A percentile compares a stretch with the other conserved stretches of the same genome.
Conservation (phyloP, 37 sponge, comb jelly and placozoan species). For the Eunapius fragilis region DNA sequence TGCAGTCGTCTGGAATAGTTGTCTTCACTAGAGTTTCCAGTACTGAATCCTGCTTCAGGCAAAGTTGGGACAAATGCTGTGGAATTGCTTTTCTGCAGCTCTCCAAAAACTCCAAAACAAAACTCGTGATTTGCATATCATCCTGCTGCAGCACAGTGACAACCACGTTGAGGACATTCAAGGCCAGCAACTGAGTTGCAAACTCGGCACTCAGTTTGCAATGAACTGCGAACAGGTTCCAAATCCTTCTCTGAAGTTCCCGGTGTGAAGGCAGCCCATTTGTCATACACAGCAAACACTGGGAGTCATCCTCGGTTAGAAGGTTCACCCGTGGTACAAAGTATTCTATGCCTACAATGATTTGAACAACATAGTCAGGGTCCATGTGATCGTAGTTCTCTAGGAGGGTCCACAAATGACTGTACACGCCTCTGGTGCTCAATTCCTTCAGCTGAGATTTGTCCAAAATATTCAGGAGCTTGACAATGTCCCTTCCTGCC, state of each 20-base stretch:
- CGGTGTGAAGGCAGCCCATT: slow-evolving; percentile 21
- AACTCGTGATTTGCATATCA: neutral
- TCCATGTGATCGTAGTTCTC: slow-evolving; percentile 17
- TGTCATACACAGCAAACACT: slow-evolving; percentile 33
- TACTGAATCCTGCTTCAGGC: neutral
- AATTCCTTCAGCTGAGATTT: slow-evolving; percentile 39
- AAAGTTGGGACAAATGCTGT: neutral
- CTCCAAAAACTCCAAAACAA: slow-evolving; percentile 14
- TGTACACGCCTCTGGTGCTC: slow-evolving; percentile 28
- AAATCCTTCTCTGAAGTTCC: slow-evolving; percentile 41
- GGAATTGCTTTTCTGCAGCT: slow-evolving; percentile 6
- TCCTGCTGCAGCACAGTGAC: slow-evolving; percentile 23
- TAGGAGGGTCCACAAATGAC: slow-evolving; percentile 19
- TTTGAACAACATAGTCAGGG: slow-evolving; percentile 7
- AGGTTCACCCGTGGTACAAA: slow-evolving; percentile 19
- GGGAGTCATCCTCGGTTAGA: slow-evolving; percentile 21
- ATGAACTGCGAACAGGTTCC: slow-evolving; percentile 34
- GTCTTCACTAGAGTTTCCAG: neutral
- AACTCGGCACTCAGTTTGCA: slow-evolving; percentile 14
- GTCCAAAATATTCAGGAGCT: slow-evolving; percentile 20
- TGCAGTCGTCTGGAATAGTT: neutral
- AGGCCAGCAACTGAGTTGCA: neutral
- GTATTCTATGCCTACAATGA: slow-evolving; percentile 31
- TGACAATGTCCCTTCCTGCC: slow-evolving; percentile 23
- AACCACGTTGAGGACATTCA: slow-evolving; percentile 1